Conservation (phyloP, 2,888 invertebrate species). For the Augochlorella aurata region DNA sequence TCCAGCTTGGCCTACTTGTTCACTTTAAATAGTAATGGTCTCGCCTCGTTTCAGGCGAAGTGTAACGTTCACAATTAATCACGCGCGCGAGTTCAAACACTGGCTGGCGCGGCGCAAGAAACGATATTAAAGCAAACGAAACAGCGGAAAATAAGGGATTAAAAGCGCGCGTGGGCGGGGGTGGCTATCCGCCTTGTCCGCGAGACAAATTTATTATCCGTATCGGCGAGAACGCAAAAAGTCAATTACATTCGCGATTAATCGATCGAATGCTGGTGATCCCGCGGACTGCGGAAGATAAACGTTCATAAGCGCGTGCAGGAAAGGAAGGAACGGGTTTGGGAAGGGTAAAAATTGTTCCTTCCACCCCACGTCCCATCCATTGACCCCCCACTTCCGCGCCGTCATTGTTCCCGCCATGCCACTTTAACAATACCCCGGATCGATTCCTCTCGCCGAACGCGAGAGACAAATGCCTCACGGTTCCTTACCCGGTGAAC, state of each 20-base stretch:
- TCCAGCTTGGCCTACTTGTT: no score
- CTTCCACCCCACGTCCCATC: background rate
- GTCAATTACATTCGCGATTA: slow-evolving; percentile 51
- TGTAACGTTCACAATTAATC: slow-evolving; percentile 24
- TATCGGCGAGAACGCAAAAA: slow-evolving; percentile 40
- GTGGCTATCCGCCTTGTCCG: slow-evolving; percentile 13
- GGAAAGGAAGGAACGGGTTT: background rate
- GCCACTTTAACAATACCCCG: slow-evolving; percentile 54
- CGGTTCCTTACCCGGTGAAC: slow-evolving; percentile 55
- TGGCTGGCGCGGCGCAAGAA: slow-evolving; percentile 9
- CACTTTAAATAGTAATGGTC: no score
- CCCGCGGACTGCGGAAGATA: slow-evolving; percentile 12
- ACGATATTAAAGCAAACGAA: slow-evolving; percentile 18
- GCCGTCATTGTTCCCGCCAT: slow-evolving; percentile 19
- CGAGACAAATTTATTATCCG: slow-evolving; percentile 47
- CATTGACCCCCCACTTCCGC: background rate
- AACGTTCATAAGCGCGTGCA: slow-evolving; percentile 39
- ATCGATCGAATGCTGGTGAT: slow-evolving; percentile 34
- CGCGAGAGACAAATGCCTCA: slow-evolving; percentile 62
- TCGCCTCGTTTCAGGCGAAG: no score
- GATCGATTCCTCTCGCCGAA: slow-evolving; percentile 64
- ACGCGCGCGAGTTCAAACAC: background rate
- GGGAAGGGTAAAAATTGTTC: slow-evolving; percentile 22
- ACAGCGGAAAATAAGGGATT: slow-evolving; percentile 1
- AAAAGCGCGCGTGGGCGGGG: background rate